phyloP scores from a whole-genome alignment of 1,140 invertebrate species.

The Dinothrombium tinctorium region DNA sequence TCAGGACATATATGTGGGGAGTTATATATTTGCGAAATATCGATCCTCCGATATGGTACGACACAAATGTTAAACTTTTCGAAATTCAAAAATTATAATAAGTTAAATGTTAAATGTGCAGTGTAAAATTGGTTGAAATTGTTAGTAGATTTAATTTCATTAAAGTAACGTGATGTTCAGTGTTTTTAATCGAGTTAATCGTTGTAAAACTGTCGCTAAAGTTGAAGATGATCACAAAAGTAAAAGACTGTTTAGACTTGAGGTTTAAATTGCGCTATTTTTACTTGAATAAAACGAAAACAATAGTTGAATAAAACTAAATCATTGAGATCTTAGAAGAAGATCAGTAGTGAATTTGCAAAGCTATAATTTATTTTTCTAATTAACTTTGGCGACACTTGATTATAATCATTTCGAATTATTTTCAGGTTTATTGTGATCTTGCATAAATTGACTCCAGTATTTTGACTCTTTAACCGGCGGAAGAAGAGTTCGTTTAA shows the following conservation, averaged over 20 bases:
- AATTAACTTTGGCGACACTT: background rate
- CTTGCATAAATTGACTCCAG: background rate
- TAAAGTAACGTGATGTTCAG: background rate
- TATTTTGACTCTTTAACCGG: background rate
- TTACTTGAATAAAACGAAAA: too few species aligned
- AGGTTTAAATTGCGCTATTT: too few species aligned
- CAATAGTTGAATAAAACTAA: too few species aligned
- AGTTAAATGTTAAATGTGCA: background rate
- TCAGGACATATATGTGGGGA: conserved; percentile 97
- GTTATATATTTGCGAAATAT: conserved; percentile 94
- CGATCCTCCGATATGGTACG: conserved; percentile 97
- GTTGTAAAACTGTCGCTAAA: too few species aligned
- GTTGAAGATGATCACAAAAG: too few species aligned
- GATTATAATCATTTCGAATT: background rate
- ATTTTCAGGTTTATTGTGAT: background rate
- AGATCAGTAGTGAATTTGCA: background rate
- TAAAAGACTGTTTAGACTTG: too few species aligned
- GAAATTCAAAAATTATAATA: conserved; percentile 45
- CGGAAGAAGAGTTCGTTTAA: background rate
- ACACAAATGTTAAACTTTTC: conserved; percentile 94
- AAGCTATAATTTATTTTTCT: background rate
- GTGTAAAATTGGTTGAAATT: background rate
- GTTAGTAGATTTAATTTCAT: background rate
- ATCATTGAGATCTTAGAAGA: too few species aligned
- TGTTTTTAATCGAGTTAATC: background rate